phyloP scores from a whole-genome alignment of 64 coral and sea anemone species.

The Pachyseris speciosa region DNA sequence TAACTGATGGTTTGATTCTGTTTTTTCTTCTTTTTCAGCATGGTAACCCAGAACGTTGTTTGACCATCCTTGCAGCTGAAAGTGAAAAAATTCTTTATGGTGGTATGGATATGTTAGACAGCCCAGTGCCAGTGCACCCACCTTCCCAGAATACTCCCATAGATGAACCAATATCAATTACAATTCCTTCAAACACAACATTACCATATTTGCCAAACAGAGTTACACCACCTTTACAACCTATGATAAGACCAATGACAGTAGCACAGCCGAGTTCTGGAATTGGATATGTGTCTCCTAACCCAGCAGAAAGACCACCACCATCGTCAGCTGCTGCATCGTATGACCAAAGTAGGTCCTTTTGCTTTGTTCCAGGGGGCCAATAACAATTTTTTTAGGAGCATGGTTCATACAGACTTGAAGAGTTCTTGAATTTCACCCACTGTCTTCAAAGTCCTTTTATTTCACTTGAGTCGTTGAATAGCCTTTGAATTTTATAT shows the following conservation, averaged over 20 bases:
- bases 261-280: slow-evolving; percentile 20
- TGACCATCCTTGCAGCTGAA: neutral
- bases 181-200: neutral
- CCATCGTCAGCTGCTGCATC: neutral
- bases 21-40: neutral
- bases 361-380: neutral
- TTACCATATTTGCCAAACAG: slow-evolving; percentile 1
- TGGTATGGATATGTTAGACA: slow-evolving; percentile 5
- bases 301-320: neutral
- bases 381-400: too few species aligned
- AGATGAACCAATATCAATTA: slow-evolving; percentile 37
- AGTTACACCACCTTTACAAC: neutral
- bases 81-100: slow-evolving; percentile 27
- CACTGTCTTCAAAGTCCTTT: too few species aligned
- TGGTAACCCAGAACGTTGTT: slow-evolving; percentile 22
- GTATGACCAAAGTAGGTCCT: slow-evolving; percentile 29
- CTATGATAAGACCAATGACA: slow-evolving; percentile 12
- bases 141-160: slow-evolving; percentile 8
- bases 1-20: neutral
- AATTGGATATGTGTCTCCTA: neutral
- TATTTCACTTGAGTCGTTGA: too few species aligned
- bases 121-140: slow-evolving; percentile 33
- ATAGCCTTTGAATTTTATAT: too few species aligned
- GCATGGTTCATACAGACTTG: too few species aligned
- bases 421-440: too few species aligned